phyloP scores from a whole-genome alignment of 2,888 invertebrate genomes.

The Pheosia gnoma region DNA sequence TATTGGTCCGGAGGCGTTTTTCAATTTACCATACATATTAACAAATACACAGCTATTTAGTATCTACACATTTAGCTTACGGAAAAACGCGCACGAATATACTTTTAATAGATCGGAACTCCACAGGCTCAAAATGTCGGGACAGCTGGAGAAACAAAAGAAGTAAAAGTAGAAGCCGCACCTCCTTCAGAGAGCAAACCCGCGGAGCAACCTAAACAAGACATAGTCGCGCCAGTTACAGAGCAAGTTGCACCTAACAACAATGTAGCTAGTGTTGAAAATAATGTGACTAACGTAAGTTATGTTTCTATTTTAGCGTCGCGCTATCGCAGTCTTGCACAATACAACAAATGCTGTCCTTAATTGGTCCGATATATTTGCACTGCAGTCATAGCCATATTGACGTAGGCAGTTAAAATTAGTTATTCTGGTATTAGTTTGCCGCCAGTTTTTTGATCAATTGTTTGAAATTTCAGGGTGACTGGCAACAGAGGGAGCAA shows the following conservation, averaged over 20 bases:
- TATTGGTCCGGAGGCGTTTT: no score
- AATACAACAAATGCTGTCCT: no score
- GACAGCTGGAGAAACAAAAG: constrained; percentile 23
- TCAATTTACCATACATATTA: no score
- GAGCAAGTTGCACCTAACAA: constrained; percentile 8
- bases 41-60: no score
- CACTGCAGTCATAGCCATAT: not conserved
- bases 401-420: not conserved
- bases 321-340: no score
- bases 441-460: no score
- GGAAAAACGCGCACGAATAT: no score
- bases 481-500: constrained; percentile 71
- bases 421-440: no score
- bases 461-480: constrained; percentile 45
- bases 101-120: constrained; percentile 15
- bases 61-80: no score
- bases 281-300: constrained; percentile 21
- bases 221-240: constrained; percentile 16
- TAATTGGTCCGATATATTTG: no score
- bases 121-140: constrained; percentile 14
- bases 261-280: constrained; percentile 9
- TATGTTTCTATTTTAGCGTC: not conserved
- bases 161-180: constrained; percentile 15
- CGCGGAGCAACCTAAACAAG: constrained; percentile 12
- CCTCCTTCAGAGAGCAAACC: constrained; percentile 15